A percentile compares a stretch with the other conserved stretches of the same genome.
Conservation (phyloP, 1,140 invertebrate genomes). For the Tetramorium simillimum region DNA sequence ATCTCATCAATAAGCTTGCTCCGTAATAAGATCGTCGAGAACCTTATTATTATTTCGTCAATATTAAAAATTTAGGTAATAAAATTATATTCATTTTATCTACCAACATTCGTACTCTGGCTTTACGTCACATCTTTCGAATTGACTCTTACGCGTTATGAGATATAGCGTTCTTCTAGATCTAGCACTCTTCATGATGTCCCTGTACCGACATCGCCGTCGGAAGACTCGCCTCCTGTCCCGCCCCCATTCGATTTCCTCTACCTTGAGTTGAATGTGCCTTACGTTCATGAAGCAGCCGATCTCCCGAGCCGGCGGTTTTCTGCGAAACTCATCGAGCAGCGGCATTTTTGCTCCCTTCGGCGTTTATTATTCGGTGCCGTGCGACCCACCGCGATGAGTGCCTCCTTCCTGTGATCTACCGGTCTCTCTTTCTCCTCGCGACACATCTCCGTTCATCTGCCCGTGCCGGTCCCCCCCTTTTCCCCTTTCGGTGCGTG, state of each 20-base stretch:
- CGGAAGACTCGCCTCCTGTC: background rate
- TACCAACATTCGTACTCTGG: background rate
- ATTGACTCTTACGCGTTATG: background rate
- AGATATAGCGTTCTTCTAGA: constrained; percentile 1
- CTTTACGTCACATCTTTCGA: background rate
- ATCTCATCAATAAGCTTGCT: background rate
- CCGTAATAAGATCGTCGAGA: background rate
- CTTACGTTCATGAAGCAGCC: constrained; percentile 7
- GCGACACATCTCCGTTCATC: constrained; percentile 41
- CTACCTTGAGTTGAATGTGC: background rate
- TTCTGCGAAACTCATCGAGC: constrained; percentile 59
- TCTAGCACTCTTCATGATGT: background rate
- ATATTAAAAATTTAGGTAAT: background rate
- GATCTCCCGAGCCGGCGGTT: constrained; percentile 17
- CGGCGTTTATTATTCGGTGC: constrained; percentile 76
- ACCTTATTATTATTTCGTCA: background rate
- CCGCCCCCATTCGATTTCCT: background rate
- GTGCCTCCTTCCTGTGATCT: constrained; percentile 79
- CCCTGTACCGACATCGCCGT: background rate
- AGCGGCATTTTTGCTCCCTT: constrained; percentile 70
- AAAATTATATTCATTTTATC: background rate
- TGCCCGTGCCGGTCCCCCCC: constrained; percentile 12
- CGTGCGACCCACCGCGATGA: constrained; percentile 79
- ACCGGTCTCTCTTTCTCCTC: constrained; percentile 72
- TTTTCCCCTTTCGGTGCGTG: constrained; percentile 55